A percentile compares a stretch with the other conserved stretches of the same genome.
Evolutionary conservation across 2,797 vertebrate species (phyloP).

Genomic region (Schizopygopsis malacanthus): DNA sequence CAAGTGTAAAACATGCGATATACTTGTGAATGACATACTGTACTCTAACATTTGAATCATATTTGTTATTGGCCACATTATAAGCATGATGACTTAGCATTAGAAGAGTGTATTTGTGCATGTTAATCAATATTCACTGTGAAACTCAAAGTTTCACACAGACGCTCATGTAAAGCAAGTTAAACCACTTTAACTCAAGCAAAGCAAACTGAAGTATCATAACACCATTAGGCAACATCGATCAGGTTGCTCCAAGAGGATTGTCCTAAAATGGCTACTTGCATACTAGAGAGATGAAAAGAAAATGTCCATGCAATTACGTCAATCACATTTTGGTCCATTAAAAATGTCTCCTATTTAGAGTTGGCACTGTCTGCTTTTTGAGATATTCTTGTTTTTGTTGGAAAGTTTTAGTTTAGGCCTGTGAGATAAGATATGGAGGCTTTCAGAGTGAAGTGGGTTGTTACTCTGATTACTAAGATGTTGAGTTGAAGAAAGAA

Average conservation of each 20-base stretch:
- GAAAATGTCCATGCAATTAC: not conserved
- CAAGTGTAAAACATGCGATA: not conserved
- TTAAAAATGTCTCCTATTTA: not conserved
- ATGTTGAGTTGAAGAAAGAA: constrained; percentile 24
- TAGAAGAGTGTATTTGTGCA: not conserved
- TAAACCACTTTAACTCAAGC: constrained; percentile 7
- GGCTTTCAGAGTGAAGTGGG: constrained; percentile 12
- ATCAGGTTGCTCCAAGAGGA: not conserved
- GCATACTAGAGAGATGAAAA: not conserved
- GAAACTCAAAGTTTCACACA: constrained; percentile 1
- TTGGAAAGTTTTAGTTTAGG: constrained; percentile 30
- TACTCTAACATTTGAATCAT: not conserved
- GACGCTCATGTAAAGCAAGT: not conserved
- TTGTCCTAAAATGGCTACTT: not conserved
- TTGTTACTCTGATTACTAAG: constrained; percentile 36
- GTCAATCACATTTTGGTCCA: not conserved
- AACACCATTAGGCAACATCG: not conserved
- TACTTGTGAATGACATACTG: not conserved
- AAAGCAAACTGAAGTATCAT: not conserved
- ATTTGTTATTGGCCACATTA: not conserved
- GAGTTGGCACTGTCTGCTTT: not conserved
- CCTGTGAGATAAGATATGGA: constrained; percentile 43
- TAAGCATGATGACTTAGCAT: not conserved
- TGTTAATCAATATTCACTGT: not conserved
- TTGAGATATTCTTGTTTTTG: constrained; percentile 27